Base-by-base conservation (phyloP, 2,797 vertebrate genomes). In the Spinibarbus caldwelli region DNA sequence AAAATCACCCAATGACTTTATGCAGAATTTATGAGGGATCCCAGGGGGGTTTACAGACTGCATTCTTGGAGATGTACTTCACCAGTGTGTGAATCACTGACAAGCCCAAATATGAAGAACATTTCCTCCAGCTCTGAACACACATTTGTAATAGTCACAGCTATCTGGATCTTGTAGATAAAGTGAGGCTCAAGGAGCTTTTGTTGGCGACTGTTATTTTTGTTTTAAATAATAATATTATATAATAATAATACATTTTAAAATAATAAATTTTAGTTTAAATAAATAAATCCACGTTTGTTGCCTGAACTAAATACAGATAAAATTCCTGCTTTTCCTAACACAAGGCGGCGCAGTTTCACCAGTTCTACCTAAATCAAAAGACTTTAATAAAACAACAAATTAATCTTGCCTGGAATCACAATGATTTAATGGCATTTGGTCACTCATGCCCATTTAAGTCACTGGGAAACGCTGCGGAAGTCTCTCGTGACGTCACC, bases 51-150 rank as follows among this genome's bases (percentile, higher is more conserved):
- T 87, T 83, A 71, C 81, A 57, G 41, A 67, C 83, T 38, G 62
- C 88, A 90, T 89, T 87, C 84, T 87, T 88, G 29, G 34, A 83
- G 45, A 66, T 57, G 23, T 87, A 79, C 84, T 78, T 89, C 87
- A 88, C 54, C 43, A 23, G 36, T 45, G 78, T n/a, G 17, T 23
- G 71, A 80, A 43, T 82, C 81, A 80, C 49, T 38, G 70, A 78
- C 81, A 82, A 66, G 45, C 81, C 84, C 87, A 87, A 87, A 87
- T 85, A 85, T 81, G 86, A 87, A 49, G 73, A 88, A 82, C 86
- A 34, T 78, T 78, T 87, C 76, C 34, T 4, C 67, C 57, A 34
- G 19, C 45, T 54, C 54, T 31, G 14, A 75, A 78, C 49, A 84
- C 68, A 80, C 10, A 57, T 85, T 77, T 72, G 31, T 78, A 47